Base-by-base conservation (phyloP, 1,140 invertebrate species). In the Pissodes strobi region DNA sequence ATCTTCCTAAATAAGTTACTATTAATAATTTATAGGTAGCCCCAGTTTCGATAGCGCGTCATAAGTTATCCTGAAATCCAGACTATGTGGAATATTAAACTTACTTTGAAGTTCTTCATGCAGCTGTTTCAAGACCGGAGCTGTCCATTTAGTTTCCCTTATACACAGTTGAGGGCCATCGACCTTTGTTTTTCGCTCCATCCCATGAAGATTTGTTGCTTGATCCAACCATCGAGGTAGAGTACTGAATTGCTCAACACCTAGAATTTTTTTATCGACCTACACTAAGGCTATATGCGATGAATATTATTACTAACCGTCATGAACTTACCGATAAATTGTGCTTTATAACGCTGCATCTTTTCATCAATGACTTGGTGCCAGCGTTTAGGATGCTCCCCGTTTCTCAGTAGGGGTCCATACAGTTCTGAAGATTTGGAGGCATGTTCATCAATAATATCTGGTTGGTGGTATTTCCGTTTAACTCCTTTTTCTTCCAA, bases 71-170 rank as follows among this genome's bases (percentile, higher is more conserved):
- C n/a, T n/a, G n/a, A n/a, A n/a, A n/a, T n/a, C n/a, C n/a, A n/a
- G n/a, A n/a, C n/a, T n/a, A n/a, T n/a, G n/a, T n/a, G n/a, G n/a
- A n/a, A n/a, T n/a, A n/a, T n/a, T n/a, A n/a, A 39, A 53, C 15
- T 49, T 66, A 83, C 85, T 85, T 68, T 82, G 83, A 1, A 88
- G 69, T 69, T 87, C 85, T 38, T 81, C 76, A 49, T 87, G 81
- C 12, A 87, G 75, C 30, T 80, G 74, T 70, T 82, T 80, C 19
- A 87, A 53, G 52, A 84, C 85, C 58, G 84, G 79, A 34, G 85
- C 80, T 21, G 82, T 85, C 85, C 85, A 87, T 73, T 83, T 84
- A 2, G 85, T 86, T 71, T 85, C 80, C 21, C 82, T 77, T 34
- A 83, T 76, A 68, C 86, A 88, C 2, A 83, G 62, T 38, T 78